Evolutionary conservation across 2,797 vertebrate species (phyloP), one percentile per base, ranked within the genome.

Genomic region (Alcedo quadribrachys): DNA sequence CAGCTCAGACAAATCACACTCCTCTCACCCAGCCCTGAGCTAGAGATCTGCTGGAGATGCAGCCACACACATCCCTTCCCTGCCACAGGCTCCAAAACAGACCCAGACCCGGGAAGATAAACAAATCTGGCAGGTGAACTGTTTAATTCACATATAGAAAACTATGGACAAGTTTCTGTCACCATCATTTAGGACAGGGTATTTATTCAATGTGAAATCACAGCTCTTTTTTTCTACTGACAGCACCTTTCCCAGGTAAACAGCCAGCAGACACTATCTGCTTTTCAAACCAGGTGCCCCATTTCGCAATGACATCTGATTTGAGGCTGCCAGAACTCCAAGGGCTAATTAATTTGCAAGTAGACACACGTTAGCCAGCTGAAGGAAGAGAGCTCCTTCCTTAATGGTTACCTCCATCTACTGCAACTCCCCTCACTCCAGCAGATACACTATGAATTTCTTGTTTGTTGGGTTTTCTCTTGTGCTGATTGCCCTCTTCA

Each of bases 321-420:
- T 35, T 91, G 65, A 42, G 75, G 74, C 50, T 84, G 92, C 61
- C 77, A 92, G 87, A 65, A 76, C 79, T 9, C 25, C 74, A 37
- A 54, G 37, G 50, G 12, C 53, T 90, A 33, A 90, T 66, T 90
- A 79, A 88, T 75, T 54, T 75, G 46, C 90, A 85, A 75, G 93
- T 9, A 87, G 2, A 53, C 46, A 86, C 80, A 86, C 0, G 17
- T 69, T 60, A n/a, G 7, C 13, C 17, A 32, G 67, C 1, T n/a
- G 19, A 69, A 58, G 73, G 46, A 50, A 50, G 48, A 81, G 74
- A 80, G 65, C 12, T 27, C 58, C 15, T 50, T 70, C 63, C 80
- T 83, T n/a, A 24, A 42, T 4, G 18, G 15, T 3, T 40, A 58
- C 71, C 65, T 17, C 2, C 46, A 60, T 21, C 74, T 68, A 13